phyloP scores from a whole-genome alignment of 2,888 invertebrate genomes.

The Griposia aprilina region DNA sequence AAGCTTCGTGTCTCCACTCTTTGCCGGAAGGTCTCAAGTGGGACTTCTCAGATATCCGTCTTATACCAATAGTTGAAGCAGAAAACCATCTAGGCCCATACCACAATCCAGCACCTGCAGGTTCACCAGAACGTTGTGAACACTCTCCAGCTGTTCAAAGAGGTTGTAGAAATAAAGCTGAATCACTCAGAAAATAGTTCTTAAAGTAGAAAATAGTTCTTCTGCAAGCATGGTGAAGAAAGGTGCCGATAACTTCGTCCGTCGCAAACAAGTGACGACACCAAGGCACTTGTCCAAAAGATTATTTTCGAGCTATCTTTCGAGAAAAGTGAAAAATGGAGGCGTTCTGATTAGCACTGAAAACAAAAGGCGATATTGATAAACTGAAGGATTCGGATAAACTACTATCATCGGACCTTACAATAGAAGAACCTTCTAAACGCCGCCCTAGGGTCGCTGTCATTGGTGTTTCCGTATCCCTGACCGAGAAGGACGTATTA shows the following conservation, averaged over 20 bases:
- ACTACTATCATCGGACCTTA: background rate
- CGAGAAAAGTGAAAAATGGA: background rate
- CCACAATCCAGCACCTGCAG: background rate
- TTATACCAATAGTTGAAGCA: too few species aligned
- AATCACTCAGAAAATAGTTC: background rate
- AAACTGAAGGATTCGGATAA: background rate
- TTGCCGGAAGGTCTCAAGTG: background rate
- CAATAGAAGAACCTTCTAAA: background rate
- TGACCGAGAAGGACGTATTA: too few species aligned
- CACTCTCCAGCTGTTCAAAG: background rate
- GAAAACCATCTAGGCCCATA: too few species aligned
- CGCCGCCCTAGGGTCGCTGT: background rate
- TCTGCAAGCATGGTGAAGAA: background rate
- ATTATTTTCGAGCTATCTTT: too few species aligned
- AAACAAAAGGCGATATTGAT: background rate
- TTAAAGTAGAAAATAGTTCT: background rate
- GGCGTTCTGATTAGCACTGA: background rate
- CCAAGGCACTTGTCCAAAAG: too few species aligned
- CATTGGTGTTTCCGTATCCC: background rate
- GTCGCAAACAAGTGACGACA: too few species aligned
- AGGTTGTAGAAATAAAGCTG: background rate
- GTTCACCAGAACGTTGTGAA: background rate
- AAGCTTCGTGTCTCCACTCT: background rate
- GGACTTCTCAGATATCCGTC: background rate
- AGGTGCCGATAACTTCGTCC: background rate